Percentiles rank a stretch among this genome's conserved stretches.
Evolutionary conservation across 2,113 vertebrate species (phyloP).

Genomic region (Nothobranchius kuhntae): DNA sequence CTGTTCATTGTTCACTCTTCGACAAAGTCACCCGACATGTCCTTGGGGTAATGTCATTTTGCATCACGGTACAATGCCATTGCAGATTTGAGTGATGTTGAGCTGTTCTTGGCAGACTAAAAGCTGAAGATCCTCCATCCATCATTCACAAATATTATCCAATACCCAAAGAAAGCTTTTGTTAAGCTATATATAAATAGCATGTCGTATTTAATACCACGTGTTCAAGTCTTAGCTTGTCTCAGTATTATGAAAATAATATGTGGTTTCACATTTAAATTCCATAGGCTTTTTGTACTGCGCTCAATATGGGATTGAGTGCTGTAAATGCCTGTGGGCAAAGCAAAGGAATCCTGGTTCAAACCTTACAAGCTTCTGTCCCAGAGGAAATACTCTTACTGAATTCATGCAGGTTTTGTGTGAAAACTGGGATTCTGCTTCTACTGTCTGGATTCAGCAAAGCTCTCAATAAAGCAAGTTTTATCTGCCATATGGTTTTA

Average conservation of each 20-base stretch:
- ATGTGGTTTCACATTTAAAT: conserved; percentile 35
- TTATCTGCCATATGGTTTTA: not conserved
- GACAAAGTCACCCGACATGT: conserved; percentile 60
- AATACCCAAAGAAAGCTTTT: conserved; percentile 11
- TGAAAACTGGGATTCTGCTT: conserved; percentile 11
- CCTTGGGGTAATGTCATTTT: conserved; percentile 69
- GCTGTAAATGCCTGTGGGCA: not conserved
- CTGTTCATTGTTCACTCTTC: conserved; percentile 64
- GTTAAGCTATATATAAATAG: conserved; percentile 28
- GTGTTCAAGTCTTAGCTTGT: conserved; percentile 21
- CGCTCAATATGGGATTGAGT: not conserved
- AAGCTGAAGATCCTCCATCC: conserved; percentile 39
- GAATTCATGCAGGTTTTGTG: accelerated
- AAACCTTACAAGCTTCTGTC: conserved; percentile 23
- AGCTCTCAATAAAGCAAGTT: not conserved
- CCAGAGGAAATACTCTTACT: conserved; percentile 23
- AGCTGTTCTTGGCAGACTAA: conserved; percentile 41
- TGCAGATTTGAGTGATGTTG: conserved; percentile 53
- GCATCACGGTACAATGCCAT: conserved; percentile 49
- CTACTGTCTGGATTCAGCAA: not conserved
- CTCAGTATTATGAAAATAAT: conserved; percentile 32
- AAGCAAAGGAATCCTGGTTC: conserved; percentile 4
- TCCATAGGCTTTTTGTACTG: not conserved
- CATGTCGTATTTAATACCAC: conserved; percentile 8
- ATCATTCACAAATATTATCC: conserved; percentile 53